phyloP scores from a whole-genome alignment of 2,888 invertebrate species.

The Eupithecia exiguata region DNA sequence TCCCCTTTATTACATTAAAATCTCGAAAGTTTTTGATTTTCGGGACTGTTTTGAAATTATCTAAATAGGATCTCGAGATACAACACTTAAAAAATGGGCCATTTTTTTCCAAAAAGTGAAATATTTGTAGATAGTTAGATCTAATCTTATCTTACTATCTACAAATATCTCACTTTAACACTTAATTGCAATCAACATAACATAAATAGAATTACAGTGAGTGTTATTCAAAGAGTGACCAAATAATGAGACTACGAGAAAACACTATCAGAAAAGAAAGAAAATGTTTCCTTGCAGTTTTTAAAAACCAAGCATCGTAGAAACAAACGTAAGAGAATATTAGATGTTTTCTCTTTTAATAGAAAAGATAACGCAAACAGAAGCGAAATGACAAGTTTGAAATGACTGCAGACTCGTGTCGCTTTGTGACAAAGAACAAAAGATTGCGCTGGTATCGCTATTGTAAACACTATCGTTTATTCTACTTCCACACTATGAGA shows the following conservation, averaged over 20 bases:
- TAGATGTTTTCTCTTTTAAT: neutral
- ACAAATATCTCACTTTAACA: too few relatives aligned
- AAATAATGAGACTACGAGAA: neutral
- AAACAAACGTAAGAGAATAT: neutral
- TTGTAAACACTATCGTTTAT: slow-evolving; percentile 2
- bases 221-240: too few relatives aligned
- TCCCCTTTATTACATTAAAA: neutral
- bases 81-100: too few relatives aligned
- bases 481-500: neutral
- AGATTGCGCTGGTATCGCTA: neutral
- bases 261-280: neutral
- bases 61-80: too few relatives aligned
- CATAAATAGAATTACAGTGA: too few relatives aligned
- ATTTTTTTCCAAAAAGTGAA: too few relatives aligned
- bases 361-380: neutral
- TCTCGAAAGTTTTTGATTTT: neutral
- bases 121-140: too few relatives aligned
- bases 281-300: neutral
- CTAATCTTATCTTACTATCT: too few relatives aligned
- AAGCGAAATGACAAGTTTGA: neutral
- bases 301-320: neutral
- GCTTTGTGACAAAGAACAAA: slow-evolving; percentile 12
- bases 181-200: too few relatives aligned
- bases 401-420: neutral
- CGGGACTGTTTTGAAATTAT: neutral